Percentiles rank a stretch among this genome's conserved stretches.
Conservation (phyloP, 2,797 vertebrate genomes). For the Silurus lanzhouensis region DNA sequence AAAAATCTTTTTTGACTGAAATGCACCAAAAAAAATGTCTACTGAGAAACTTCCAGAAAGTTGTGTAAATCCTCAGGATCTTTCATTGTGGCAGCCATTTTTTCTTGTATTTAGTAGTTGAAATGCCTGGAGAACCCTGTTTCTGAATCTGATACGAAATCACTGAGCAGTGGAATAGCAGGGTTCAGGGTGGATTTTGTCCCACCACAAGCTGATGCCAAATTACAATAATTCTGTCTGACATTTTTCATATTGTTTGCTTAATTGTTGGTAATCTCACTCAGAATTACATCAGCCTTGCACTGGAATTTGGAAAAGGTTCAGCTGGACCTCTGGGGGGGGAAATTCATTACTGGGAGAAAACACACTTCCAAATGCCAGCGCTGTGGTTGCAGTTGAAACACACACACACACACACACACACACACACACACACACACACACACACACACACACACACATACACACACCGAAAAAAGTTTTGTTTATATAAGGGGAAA, state of each 20-base stretch:
- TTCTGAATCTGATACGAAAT: no score
- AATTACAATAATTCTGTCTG: background rate
- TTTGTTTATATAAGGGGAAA: no score
- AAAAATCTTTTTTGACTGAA: background rate
- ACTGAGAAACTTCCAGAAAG: background rate
- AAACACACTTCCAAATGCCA: constrained; percentile 22
- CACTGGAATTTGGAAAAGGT: background rate
- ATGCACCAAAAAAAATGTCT: background rate
- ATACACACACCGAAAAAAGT: no score
- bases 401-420: no score
- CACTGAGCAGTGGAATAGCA: no score
- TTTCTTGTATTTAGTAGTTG: background rate
- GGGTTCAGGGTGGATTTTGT: background rate
- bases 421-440: no score
- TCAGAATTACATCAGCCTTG: background rate
- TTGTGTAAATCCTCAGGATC: background rate
- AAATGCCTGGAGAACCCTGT: background rate
- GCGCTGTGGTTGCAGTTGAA: background rate
- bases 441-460: no score
- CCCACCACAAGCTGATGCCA: background rate
- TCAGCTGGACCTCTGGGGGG: background rate
- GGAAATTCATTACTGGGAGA: background rate
- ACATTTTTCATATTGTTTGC: background rate
- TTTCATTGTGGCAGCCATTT: background rate
- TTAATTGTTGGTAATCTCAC: background rate